A percentile compares a stretch with the other conserved stretches of the same genome.
Evolutionary conservation across 2,797 vertebrate species (phyloP).

Genomic region (Cirrhinus molitorella): DNA sequence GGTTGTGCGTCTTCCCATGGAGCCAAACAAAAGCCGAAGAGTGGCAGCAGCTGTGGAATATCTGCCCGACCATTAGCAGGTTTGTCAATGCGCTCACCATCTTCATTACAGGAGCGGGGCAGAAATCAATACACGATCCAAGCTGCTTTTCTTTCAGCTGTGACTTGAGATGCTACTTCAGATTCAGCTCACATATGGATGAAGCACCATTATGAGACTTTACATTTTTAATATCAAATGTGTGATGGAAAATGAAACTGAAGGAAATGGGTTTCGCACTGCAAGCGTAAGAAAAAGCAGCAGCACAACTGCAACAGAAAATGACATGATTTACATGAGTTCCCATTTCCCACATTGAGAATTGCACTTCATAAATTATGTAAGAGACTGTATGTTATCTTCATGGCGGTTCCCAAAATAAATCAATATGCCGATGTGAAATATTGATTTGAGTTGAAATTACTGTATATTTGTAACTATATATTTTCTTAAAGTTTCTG

Average conservation of each 20-base stretch:
- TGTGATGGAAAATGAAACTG: neutral
- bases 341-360: neutral
- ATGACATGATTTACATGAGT: neutral
- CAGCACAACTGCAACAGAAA: neutral
- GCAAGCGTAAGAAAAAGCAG: neutral
- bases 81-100: slow-evolving; percentile 58
- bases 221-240: slow-evolving; percentile 53
- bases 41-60: slow-evolving; percentile 57
- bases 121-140: slow-evolving; percentile 59
- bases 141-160: slow-evolving; percentile 57
- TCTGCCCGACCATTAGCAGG: slow-evolving; percentile 57
- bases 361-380: neutral
- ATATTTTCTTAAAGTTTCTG: neutral
- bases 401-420: neutral
- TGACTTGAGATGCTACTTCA: slow-evolving; percentile 49
- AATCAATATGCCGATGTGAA: neutral
- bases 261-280: slow-evolving; percentile 1
- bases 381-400: neutral
- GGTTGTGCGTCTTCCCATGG: slow-evolving; percentile 36
- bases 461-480: too few relatives aligned
- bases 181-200: slow-evolving; percentile 57
- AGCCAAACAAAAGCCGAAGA: slow-evolving; percentile 57
- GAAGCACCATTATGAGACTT: slow-evolving; percentile 51
- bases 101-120: slow-evolving; percentile 57
- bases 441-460: neutral